These are phyloP conservation scores for Paradoxurus hermaphroditus DNA, from an alignment of 2,113 vertebrate genomes.

Conservation along the genomic window DNA sequence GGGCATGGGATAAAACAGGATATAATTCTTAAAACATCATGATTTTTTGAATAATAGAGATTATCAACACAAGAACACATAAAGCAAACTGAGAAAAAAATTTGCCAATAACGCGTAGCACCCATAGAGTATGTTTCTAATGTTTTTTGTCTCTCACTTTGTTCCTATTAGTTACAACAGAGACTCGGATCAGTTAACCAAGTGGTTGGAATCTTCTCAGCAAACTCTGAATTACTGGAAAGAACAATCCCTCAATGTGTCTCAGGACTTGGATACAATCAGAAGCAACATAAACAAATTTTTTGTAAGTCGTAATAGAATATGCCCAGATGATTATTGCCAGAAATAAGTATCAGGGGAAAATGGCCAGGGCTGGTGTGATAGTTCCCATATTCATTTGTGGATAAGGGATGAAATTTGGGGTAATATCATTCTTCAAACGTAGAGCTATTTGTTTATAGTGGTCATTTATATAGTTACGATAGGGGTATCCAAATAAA, in stretches of 20 bases:
- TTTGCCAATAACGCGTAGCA: accelerated
- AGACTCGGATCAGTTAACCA: slow-evolving; percentile 81
- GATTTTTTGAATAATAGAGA: neutral
- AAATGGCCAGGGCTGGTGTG: neutral
- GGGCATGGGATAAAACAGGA: neutral
- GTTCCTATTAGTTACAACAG: slow-evolving; percentile 84
- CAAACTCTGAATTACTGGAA: slow-evolving; percentile 85
- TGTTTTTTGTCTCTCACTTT: slow-evolving; percentile 10
- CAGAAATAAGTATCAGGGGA: neutral
- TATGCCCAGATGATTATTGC: neutral
- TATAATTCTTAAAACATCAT: neutral
- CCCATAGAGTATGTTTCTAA: neutral
- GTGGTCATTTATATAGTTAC: neutral
- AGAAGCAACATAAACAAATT: slow-evolving; percentile 82
- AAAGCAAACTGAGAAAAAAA: neutral
- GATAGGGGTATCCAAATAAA: too few species aligned
- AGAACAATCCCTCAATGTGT: slow-evolving; percentile 78
- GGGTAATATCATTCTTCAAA: neutral
- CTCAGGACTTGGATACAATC: slow-evolving; percentile 82
- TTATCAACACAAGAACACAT: neutral
- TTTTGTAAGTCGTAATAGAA: slow-evolving; percentile 83
- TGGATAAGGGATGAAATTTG: neutral
- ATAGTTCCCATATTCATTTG: neutral
- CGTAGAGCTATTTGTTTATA: neutral
- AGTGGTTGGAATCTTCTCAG: slow-evolving; percentile 88